Percentiles rank a stretch among this genome's conserved stretches.
These are phyloP conservation scores for Nematopogon swammerdamellus DNA, from an alignment of 2,888 invertebrate species.

Conservation along the genomic window DNA sequence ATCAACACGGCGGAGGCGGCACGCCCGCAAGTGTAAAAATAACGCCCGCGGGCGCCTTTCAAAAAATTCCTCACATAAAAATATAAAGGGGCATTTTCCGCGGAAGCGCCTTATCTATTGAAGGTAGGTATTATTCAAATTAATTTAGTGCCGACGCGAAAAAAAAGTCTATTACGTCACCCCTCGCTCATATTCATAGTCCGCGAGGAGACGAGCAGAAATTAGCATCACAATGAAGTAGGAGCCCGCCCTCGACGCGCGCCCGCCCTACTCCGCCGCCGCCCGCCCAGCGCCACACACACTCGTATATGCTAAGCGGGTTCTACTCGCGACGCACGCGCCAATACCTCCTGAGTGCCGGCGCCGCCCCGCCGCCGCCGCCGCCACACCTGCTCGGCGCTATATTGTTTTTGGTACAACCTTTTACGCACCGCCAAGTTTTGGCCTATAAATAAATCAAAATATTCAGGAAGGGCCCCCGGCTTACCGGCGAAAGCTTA, in stretches of 20 bases:
- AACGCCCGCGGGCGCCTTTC: background rate
- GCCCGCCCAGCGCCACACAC: background rate
- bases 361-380: background rate
- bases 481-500: constrained; percentile 51
- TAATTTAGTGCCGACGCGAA: constrained; percentile 49
- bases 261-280: background rate
- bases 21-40: background rate
- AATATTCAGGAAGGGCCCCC: constrained; percentile 55
- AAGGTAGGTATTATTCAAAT: constrained; percentile 45
- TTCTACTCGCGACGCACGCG: no score
- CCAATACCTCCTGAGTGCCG: background rate
- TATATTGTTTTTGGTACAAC: constrained; percentile 50
- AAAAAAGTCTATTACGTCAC: constrained; percentile 20
- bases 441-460: constrained; percentile 56
- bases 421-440: constrained; percentile 36
- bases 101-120: background rate
- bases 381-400: constrained; percentile 25
- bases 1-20: no score
- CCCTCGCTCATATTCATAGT: background rate
- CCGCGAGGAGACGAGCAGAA: constrained; percentile 12
- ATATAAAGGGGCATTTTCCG: background rate
- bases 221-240: constrained; percentile 56
- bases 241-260: constrained; percentile 17
- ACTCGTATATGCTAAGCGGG: background rate
- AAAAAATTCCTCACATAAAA: background rate